Evolutionary conservation across 1,140 invertebrate species (phyloP).

Genomic region (Holotrichia oblita): DNA sequence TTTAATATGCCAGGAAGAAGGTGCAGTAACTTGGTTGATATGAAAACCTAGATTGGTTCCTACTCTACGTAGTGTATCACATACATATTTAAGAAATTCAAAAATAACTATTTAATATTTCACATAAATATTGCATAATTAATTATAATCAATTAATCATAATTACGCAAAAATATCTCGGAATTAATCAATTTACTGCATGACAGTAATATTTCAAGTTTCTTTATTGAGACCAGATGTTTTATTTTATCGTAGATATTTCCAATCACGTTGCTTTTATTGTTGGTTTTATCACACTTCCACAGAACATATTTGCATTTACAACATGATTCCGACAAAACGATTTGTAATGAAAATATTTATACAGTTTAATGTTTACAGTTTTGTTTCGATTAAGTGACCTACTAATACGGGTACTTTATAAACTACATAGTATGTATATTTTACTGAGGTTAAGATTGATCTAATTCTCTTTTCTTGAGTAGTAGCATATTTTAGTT

Average conservation of each 20-base stretch:
- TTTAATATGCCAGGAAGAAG: too few species aligned
- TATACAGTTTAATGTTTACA: neutral
- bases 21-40: too few species aligned
- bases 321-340: neutral
- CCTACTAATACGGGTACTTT: neutral
- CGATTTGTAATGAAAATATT: conserved; percentile 12
- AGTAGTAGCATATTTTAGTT: neutral
- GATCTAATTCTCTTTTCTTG: neutral
- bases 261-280: conserved; percentile 4
- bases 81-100: too few species aligned
- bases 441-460: neutral
- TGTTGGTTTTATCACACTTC: neutral
- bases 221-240: conserved; percentile 9
- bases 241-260: neutral
- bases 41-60: too few species aligned
- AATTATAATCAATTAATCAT: too few species aligned
- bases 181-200: too few species aligned
- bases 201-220: neutral
- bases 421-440: neutral
- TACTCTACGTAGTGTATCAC: too few species aligned
- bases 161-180: too few species aligned
- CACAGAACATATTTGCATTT: neutral
- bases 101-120: too few species aligned
- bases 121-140: too few species aligned
- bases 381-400: neutral